Evolutionary conservation across 2,797 vertebrate species (phyloP).

Genomic region (Lates japonicus): DNA sequence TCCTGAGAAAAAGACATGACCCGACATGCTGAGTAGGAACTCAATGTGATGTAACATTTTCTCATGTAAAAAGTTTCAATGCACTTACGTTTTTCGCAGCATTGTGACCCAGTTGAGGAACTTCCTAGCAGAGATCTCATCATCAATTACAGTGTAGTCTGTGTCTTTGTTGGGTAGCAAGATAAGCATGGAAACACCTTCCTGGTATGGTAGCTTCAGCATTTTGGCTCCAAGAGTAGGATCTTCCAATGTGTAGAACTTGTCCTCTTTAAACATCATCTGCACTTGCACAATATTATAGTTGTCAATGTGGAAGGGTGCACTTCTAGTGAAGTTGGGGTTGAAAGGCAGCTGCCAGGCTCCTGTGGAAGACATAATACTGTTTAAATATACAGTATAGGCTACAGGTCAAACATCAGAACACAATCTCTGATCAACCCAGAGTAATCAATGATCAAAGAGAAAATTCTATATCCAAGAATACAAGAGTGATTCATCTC

Average conservation of each 20-base stretch:
- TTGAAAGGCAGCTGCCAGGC: conserved; percentile 90
- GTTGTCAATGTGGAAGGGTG: conserved; percentile 91
- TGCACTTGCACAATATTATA: conserved; percentile 89
- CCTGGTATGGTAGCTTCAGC: conserved; percentile 90
- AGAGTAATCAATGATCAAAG: background rate
- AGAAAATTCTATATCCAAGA: background rate
- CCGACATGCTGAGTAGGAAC: background rate
- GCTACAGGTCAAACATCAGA: conserved; percentile 12
- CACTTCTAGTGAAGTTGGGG: conserved; percentile 77
- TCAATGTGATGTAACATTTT: background rate
- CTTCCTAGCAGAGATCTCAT: conserved; percentile 86
- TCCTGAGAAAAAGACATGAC: conserved; percentile 77
- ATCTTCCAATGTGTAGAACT: conserved; percentile 86
- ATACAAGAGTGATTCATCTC: conserved; percentile 46
- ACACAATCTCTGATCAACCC: background rate
- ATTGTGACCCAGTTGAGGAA: conserved; percentile 88
- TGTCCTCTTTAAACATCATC: conserved; percentile 89
- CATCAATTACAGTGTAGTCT: conserved; percentile 91
- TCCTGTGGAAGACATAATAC: conserved; percentile 79
- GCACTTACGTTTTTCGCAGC: conserved; percentile 86
- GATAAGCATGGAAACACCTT: conserved; percentile 91
- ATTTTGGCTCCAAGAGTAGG: conserved; percentile 83
- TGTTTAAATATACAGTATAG: conserved; percentile 16
- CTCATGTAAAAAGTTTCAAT: background rate
- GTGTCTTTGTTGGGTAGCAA: conserved; percentile 85